Conservation (phyloP, 2,113 vertebrate genomes). For the Baryphthengus martii region DNA sequence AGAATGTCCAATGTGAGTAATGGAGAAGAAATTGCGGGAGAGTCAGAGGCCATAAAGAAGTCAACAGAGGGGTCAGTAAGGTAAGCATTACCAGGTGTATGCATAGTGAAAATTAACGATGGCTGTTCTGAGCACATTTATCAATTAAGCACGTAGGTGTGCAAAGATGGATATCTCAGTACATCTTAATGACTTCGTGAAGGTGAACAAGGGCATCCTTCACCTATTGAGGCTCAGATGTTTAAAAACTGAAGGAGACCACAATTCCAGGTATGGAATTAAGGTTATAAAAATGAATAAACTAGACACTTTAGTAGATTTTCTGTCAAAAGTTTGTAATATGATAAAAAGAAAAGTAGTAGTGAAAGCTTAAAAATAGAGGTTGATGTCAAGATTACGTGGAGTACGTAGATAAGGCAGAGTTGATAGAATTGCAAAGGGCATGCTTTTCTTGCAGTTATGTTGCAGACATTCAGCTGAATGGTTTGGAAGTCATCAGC, state of each 20-base stretch:
- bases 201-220: background rate
- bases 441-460: background rate
- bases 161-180: fast-evolving
- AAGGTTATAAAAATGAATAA: background rate
- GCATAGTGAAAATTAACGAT: background rate
- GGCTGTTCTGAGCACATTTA: background rate
- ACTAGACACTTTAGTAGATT: background rate
- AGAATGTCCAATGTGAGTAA: fast-evolving
- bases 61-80: background rate
- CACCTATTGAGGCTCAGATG: background rate
- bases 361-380: background rate
- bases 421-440: background rate
- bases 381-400: background rate
- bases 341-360: background rate
- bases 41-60: background rate
- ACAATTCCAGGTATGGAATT: background rate
- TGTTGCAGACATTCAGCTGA: background rate
- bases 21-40: background rate
- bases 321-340: background rate
- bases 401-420: background rate
- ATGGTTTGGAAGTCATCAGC: background rate
- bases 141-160: background rate
- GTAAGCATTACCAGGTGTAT: background rate
- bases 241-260: background rate
- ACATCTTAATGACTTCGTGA: background rate